A percentile compares a stretch with the other conserved stretches of the same genome.
Conservation (phyloP, 2,113 vertebrate species). For the Dicentrarchus labrax region DNA sequence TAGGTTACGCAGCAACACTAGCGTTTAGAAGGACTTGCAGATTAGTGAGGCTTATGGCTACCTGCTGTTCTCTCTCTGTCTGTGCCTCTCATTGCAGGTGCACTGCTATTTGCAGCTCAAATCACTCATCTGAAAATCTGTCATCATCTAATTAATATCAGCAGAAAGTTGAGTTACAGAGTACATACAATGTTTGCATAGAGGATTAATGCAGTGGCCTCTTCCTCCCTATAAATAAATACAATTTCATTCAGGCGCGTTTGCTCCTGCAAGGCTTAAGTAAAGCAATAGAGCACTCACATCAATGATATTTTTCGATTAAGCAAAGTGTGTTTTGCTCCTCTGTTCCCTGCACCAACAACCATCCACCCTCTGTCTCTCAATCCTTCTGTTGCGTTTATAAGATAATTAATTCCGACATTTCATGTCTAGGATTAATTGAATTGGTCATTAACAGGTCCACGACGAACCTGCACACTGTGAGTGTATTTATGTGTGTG, state of each 20-base stretch:
- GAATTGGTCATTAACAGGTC: constrained; percentile 34
- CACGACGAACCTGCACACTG: neutral
- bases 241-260: constrained; percentile 10
- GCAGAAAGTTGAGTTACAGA: neutral
- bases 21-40: constrained; percentile 49
- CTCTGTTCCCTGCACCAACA: neutral
- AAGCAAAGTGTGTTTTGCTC: constrained; percentile 48
- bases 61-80: constrained; percentile 48
- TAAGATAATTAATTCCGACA: neutral
- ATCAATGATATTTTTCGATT: constrained; percentile 52
- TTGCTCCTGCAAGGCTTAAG: constrained; percentile 24
- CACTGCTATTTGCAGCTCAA: constrained; percentile 29
- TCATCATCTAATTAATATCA: constrained; percentile 52
- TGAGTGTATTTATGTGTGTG: neutral
- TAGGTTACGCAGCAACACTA: constrained; percentile 63
- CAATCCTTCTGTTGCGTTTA: neutral
- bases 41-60: constrained; percentile 68
- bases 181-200: neutral
- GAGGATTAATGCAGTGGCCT: constrained; percentile 2
- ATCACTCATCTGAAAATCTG: constrained; percentile 43
- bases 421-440: constrained; percentile 28
- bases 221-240: constrained; percentile 34
- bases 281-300: constrained; percentile 39
- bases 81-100: constrained; percentile 16
- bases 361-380: neutral